Evolutionary conservation across 1,140 invertebrate genomes (phyloP).

Genomic region (Orius insidiosus): DNA sequence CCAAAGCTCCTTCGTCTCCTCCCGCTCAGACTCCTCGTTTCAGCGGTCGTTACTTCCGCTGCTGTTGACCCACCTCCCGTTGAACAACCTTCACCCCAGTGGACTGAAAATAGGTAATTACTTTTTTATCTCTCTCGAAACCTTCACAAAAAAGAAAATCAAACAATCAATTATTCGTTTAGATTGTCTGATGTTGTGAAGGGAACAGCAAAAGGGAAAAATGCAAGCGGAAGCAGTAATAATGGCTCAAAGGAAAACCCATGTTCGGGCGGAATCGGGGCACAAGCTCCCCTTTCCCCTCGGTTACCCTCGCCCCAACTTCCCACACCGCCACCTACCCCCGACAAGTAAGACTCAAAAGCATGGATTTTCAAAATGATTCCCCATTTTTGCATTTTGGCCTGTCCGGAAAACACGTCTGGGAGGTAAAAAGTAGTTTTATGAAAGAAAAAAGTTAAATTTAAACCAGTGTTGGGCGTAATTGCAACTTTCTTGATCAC

Average conservation of each 20-base stretch:
- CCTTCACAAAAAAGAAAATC: too few species aligned
- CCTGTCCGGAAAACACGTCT: too few species aligned
- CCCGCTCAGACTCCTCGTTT: not conserved
- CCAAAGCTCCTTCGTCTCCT: slow-evolving; percentile 13
- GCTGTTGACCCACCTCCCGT: not conserved
- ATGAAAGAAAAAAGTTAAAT: too few species aligned
- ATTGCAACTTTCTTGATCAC: too few species aligned
- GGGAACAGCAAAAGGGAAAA: slow-evolving; percentile 39
- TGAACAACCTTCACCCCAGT: not conserved
- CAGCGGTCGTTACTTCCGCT: slow-evolving; percentile 1
- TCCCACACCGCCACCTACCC: slow-evolving; percentile 16
- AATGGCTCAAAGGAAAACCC: not conserved
- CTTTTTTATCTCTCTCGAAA: too few species aligned
- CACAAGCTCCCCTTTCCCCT: slow-evolving; percentile 5
- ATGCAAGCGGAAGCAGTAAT: slow-evolving; percentile 17
- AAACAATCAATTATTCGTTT: not conserved
- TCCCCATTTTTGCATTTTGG: not conserved
- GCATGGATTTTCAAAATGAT: not conserved
- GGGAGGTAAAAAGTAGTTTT: too few species aligned
- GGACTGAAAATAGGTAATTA: slow-evolving; percentile 10
- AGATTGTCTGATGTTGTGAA: slow-evolving; percentile 65
- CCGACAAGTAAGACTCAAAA: slow-evolving; percentile 16
- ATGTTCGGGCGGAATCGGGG: too few species aligned
- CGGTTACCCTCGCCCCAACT: slow-evolving; percentile 17
- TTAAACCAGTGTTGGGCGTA: too few species aligned